These are phyloP conservation scores for Mormoops blainvillei DNA, from an alignment of 2,113 vertebrate species.

Conservation along the genomic window DNA sequence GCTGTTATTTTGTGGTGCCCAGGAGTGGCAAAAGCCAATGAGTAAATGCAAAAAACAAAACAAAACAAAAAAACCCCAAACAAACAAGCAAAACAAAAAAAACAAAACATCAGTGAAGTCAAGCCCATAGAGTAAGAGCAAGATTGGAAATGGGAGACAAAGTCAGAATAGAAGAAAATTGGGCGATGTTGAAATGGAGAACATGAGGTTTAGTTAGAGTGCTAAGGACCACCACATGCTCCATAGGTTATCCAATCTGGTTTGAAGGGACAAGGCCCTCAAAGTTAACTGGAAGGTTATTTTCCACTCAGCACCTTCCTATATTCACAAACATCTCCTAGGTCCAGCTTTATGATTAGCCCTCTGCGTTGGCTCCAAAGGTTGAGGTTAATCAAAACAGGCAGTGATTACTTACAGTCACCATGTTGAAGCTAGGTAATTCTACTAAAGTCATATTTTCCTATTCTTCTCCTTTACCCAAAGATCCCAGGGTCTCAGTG, in stretches of 20 bases:
- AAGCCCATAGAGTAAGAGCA: not conserved
- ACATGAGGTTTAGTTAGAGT: not conserved
- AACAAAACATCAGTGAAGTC: not conserved
- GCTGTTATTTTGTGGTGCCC: not conserved
- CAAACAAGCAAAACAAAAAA: not conserved
- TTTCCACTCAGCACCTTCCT: not conserved
- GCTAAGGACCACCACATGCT: not conserved
- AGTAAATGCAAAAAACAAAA: not conserved
- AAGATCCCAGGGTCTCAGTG: not conserved
- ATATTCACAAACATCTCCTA: constrained; percentile 9
- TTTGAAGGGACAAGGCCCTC: not conserved
- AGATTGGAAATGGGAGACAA: not conserved
- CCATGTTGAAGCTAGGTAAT: not conserved
- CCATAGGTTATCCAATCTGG: not conserved
- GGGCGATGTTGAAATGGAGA: not conserved
- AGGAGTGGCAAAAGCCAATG: not conserved
- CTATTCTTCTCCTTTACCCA: not conserved
- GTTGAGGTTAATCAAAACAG: constrained; percentile 12
- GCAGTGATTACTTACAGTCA: constrained; percentile 6
- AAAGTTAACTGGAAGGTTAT: not conserved
- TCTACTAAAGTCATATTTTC: not conserved
- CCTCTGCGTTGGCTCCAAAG: not conserved
- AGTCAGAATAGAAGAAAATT: not conserved
- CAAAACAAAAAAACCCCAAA: not conserved
- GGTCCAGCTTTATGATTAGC: constrained; percentile 9